Conservation (phyloP, 2,113 vertebrate species). For the Mystacornis crossleyi region DNA sequence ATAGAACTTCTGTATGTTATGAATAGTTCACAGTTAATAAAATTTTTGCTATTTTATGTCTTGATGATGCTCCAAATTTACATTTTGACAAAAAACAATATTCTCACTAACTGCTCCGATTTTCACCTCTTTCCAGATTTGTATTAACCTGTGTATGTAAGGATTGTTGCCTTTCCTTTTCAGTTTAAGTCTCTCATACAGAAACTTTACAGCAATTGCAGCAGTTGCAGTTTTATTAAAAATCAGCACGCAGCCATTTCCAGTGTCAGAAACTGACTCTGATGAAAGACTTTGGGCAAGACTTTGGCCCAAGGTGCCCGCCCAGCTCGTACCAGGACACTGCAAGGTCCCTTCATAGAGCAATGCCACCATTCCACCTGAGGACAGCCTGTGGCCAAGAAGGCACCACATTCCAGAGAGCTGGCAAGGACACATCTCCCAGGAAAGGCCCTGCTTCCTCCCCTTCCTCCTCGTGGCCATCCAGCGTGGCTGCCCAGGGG, state of each 20-base stretch:
- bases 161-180: background rate
- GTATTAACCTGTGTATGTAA: background rate
- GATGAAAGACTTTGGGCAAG: background rate
- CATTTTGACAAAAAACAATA: background rate
- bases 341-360: background rate
- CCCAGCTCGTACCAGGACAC: background rate
- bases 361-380: background rate
- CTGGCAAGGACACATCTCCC: fast-evolving
- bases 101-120: background rate
- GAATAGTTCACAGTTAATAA: background rate
- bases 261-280: background rate
- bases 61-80: background rate
- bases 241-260: background rate
- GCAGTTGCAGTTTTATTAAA: background rate
- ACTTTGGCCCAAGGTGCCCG: fast-evolving
- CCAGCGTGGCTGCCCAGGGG: background rate
- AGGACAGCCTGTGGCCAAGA: fast-evolving
- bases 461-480: fast-evolving
- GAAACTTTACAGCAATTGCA: background rate
- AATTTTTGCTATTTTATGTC: background rate
- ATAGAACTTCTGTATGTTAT: background rate
- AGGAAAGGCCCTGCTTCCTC: background rate
- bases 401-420: background rate
- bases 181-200: background rate
- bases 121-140: background rate